phyloP scores from a whole-genome alignment of 2,797 vertebrate genomes.

The Neosilurus mollespiculum region DNA sequence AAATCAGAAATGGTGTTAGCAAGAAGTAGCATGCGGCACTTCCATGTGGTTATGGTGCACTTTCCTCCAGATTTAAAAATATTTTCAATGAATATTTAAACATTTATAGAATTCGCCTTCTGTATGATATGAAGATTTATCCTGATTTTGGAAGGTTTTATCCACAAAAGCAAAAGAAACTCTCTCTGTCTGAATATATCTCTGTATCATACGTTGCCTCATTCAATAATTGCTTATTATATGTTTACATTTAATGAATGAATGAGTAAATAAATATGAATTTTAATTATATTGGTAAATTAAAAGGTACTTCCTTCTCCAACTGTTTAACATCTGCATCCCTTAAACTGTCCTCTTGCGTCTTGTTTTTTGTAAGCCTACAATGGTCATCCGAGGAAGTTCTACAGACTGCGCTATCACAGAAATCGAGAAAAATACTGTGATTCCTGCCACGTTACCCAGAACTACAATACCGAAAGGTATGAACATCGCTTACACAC shows the following conservation, averaged over 20 bases:
- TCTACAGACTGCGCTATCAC: conserved; percentile 13
- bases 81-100: too few species aligned
- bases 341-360: background rate
- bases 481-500: conserved; percentile 4
- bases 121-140: too few species aligned
- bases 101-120: too few species aligned
- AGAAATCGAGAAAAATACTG: conserved; percentile 22
- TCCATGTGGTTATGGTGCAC: too few species aligned
- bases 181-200: too few species aligned
- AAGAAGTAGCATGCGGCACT: too few species aligned
- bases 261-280: background rate
- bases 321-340: background rate
- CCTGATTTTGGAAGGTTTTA: too few species aligned
- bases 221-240: background rate
- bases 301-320: background rate
- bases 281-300: fast-evolving
- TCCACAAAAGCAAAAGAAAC: too few species aligned
- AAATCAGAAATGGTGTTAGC: too few species aligned
- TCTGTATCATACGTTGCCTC: too few species aligned
- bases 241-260: background rate
- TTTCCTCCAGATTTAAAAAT: too few species aligned
- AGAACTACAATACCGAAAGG: conserved; percentile 42
- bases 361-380: conserved; percentile 4
- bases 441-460: conserved; percentile 20
- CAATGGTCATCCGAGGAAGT: conserved; percentile 1